Evolutionary conservation across 2,888 invertebrate genomes (phyloP).

Genomic region (Athalia circularis): DNA sequence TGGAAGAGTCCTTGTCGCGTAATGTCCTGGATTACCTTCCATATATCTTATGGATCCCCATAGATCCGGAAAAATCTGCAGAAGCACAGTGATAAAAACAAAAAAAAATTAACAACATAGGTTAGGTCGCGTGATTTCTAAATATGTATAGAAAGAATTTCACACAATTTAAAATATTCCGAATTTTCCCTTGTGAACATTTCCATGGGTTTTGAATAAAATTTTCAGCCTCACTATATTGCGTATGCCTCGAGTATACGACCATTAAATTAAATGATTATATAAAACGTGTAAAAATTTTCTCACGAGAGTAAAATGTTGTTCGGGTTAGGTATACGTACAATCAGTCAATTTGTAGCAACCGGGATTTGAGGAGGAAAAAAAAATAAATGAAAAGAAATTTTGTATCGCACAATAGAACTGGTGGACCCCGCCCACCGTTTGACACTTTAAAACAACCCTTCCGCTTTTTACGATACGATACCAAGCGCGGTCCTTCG

Average conservation of each 20-base stretch:
- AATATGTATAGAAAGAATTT: constrained; percentile 8
- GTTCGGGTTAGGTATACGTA: neutral
- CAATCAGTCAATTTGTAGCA: constrained; percentile 47
- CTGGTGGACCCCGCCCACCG: constrained; percentile 63
- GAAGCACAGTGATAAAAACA: too few relatives aligned
- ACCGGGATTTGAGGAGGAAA: constrained; percentile 52
- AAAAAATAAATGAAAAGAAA: too few relatives aligned
- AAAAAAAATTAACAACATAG: too few relatives aligned
- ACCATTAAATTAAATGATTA: too few relatives aligned
- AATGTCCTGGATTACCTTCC: neutral
- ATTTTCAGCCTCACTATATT: too few relatives aligned
- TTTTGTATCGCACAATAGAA: constrained; percentile 39
- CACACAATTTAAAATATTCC: neutral
- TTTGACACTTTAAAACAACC: constrained; percentile 56
- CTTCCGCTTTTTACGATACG: constrained; percentile 36
- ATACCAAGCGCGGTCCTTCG: constrained; percentile 46
- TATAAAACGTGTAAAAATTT: constrained; percentile 9
- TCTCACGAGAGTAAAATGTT: constrained; percentile 40
- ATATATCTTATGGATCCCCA: too few relatives aligned
- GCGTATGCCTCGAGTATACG: too few relatives aligned
- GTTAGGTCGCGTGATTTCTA: too few relatives aligned
- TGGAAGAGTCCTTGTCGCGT: neutral
- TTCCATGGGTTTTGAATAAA: neutral
- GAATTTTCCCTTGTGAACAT: neutral
- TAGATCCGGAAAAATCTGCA: too few relatives aligned